Percentiles rank a stretch among this genome's conserved stretches.
Evolutionary conservation across 1,140 invertebrate species (phyloP).

Genomic region (Hylaeus anthracinus): DNA sequence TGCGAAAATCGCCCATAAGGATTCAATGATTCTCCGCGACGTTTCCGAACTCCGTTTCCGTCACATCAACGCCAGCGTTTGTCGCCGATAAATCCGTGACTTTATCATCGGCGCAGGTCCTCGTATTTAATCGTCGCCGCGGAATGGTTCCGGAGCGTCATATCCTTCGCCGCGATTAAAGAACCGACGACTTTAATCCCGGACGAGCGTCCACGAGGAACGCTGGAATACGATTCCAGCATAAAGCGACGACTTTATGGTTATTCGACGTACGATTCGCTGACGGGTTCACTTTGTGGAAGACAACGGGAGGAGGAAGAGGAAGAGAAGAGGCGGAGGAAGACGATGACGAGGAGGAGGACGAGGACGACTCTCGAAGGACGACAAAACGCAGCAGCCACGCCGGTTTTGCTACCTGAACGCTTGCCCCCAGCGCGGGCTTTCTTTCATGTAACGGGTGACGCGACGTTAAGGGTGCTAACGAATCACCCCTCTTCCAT

Average conservation of each 20-base stretch:
- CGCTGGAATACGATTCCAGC: conserved; percentile 66
- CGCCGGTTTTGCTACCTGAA: conserved; percentile 65
- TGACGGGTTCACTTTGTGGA: conserved; percentile 66
- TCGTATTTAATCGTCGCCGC: conserved; percentile 34
- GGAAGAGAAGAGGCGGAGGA: conserved; percentile 5
- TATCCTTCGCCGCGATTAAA: conserved; percentile 65
- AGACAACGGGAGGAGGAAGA: conserved; percentile 50
- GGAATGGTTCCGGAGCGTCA: conserved; percentile 56
- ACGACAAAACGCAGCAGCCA: conserved; percentile 59
- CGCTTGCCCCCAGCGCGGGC: conserved; percentile 36
- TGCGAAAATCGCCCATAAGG: too few relatives aligned
- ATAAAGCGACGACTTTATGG: conserved; percentile 70
- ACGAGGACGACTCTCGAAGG: conserved; percentile 44
- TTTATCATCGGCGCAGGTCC: conserved; percentile 24
- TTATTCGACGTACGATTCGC: conserved; percentile 68
- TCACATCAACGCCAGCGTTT: conserved; percentile 15
- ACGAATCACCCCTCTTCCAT: too few relatives aligned
- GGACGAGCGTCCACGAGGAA: conserved; percentile 39
- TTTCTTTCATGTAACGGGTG: conserved; percentile 43
- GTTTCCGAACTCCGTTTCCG: too few relatives aligned
- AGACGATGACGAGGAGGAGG: conserved; percentile 29
- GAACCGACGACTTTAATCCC: conserved; percentile 62
- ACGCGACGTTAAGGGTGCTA: conserved; percentile 9
- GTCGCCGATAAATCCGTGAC: conserved; percentile 34
- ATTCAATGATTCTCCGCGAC: too few relatives aligned